Percentiles rank a stretch among this genome's conserved stretches.
phyloP scores from a whole-genome alignment of 2,113 vertebrate species.

The Dipodomys ordii region DNA sequence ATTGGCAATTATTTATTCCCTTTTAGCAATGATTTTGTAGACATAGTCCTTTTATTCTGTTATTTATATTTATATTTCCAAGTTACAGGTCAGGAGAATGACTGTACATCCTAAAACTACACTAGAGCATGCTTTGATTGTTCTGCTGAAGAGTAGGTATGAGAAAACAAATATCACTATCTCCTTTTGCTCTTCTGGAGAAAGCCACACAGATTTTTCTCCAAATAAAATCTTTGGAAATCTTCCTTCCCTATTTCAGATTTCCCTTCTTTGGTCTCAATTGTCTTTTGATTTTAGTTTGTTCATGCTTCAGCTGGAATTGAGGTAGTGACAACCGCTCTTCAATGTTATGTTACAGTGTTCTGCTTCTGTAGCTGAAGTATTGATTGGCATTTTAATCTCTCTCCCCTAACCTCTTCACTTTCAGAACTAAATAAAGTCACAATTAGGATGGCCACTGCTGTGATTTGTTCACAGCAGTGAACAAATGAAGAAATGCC shows the following conservation, averaged over 20 bases:
- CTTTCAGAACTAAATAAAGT: not conserved
- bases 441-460: not conserved
- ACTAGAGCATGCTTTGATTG: too few species aligned
- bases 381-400: not conserved
- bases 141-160: not conserved
- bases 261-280: not conserved
- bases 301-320: not conserved
- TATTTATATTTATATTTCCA: not conserved
- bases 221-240: not conserved
- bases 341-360: not conserved
- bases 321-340: not conserved
- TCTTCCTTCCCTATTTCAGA: fast-evolving
- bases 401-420: not conserved
- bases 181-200: not conserved
- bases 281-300: not conserved
- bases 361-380: not conserved
- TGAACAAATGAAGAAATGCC: too few species aligned
- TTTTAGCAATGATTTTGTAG: not conserved
- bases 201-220: not conserved
- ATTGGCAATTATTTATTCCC: not conserved
- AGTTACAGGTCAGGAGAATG: not conserved
- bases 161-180: not conserved
- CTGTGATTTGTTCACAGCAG: not conserved
- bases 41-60: not conserved
- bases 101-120: too few species aligned